Conservation (phyloP, 2,888 invertebrate genomes). For the Diadegma fenestrale region DNA sequence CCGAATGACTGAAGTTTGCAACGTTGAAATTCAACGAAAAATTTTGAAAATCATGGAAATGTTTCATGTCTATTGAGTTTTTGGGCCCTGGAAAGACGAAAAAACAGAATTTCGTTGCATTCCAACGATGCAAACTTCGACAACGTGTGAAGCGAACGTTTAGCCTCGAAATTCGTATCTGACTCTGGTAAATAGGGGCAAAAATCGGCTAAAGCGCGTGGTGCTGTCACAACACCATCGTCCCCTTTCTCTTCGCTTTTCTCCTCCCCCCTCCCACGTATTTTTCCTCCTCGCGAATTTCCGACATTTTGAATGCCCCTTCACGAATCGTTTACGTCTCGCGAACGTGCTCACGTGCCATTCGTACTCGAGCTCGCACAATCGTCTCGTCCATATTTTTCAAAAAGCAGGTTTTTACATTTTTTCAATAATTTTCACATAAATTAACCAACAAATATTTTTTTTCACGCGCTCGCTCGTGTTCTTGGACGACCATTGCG, state of each 20-base stretch:
- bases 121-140: no score
- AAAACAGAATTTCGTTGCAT: no score
- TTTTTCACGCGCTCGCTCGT: background rate
- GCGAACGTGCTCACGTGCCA: conserved; percentile 12
- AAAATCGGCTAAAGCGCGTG: conserved; percentile 40
- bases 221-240: conserved; percentile 48
- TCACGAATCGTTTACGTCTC: background rate
- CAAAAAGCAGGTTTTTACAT: background rate
- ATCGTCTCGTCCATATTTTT: conserved; percentile 8
- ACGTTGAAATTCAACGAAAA: no score
- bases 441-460: background rate
- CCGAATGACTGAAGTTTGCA: no score
- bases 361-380: background rate
- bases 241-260: background rate
- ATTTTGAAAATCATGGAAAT: no score
- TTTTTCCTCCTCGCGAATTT: background rate
- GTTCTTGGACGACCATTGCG: conserved; percentile 35
- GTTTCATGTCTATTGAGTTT: no score
- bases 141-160: background rate
- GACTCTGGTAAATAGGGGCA: background rate
- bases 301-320: conserved; percentile 45
- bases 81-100: no score
- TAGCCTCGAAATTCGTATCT: background rate
- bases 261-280: background rate
- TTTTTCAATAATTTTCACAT: background rate